Evolutionary conservation across 2,888 invertebrate genomes (phyloP), one percentile per base, ranked within the genome.

Genomic region (Platycnemis pennipes): DNA sequence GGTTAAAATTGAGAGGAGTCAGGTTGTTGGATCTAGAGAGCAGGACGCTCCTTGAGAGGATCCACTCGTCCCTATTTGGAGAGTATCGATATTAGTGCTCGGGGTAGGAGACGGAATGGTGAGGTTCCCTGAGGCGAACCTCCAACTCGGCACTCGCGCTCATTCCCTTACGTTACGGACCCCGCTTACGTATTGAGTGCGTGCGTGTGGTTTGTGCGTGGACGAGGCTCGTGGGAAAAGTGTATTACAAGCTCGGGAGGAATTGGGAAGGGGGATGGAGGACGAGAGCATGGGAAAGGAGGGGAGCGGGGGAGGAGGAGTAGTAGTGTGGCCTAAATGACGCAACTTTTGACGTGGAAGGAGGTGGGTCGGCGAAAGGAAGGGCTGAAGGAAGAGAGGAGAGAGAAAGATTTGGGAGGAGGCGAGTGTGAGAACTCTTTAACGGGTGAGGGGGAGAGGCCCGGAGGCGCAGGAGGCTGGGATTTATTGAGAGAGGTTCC

Each of bases 281-380:
- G 49, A 16, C 13, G 49, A 16, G 4, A 19, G 49, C 8, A 49
- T 5, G 19, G 1, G 4, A n/a, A 2, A n/a, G 37, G 77, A 2
- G 77, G 16, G 77, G 0, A 37, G 16, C 13, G 77, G 37, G 0
- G 77, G 16, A 37, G 77, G 4, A 11, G 77, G 77, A 77, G 77
- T 31, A 77, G 31, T 77, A 77, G 77, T 77, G 37, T 77, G 77
- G 77, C 77, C 77, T 77, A 77, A 77, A 77, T 77, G 77, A 77
- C 77, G 77, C 77, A 77, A 77, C 77, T 37, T 4, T 37, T 31
- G 37, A n/a, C 4, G 77, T n/a, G 77, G 77, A 56, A 31, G n/a
- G 77, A 37, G 77, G 77, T 77, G 77, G 4, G 37, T 26, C 2
- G 77, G 77, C 77, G 77, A 77, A 77, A 77, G 77, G 77, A 77